Conservation (phyloP, 2,888 invertebrate species). For the Hyles lineata region DNA sequence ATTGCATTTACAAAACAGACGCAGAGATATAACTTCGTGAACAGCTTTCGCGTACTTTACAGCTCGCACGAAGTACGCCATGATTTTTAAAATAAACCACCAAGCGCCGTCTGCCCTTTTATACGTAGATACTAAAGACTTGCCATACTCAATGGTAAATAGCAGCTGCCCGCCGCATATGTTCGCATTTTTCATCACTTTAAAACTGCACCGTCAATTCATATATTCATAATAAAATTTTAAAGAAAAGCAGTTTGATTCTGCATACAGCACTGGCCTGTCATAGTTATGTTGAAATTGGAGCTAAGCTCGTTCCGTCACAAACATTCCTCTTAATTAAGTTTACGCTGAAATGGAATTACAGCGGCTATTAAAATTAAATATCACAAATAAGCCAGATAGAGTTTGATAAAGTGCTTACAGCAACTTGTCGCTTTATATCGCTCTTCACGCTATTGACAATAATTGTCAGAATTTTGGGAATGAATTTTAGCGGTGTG, state of each 20-base stretch:
- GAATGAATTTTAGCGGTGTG: slow-evolving; percentile 50
- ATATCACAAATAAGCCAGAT: slow-evolving; percentile 1
- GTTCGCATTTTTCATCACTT: background rate
- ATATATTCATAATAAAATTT: background rate
- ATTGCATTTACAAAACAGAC: slow-evolving; percentile 24
- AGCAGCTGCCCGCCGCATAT: background rate
- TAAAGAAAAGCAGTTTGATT: background rate
- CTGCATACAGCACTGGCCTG: background rate
- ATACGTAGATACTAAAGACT: slow-evolving; percentile 12
- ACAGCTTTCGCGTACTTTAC: slow-evolving; percentile 19
- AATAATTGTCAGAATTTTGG: slow-evolving; percentile 33
- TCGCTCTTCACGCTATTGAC: slow-evolving; percentile 21
- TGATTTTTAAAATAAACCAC: slow-evolving; percentile 15
- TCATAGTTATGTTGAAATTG: background rate
- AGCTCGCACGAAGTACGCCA: slow-evolving; percentile 2
- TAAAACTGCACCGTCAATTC: background rate
- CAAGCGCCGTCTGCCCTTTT: slow-evolving; percentile 13
- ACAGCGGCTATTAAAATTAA: background rate
- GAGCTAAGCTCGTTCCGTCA: background rate
- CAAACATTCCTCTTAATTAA: slow-evolving; percentile 3
- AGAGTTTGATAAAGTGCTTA: slow-evolving; percentile 21
- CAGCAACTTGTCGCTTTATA: slow-evolving; percentile 22
- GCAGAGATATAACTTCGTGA: slow-evolving; percentile 15
- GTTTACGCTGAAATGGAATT: background rate
- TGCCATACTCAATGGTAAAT: background rate